Conservation (phyloP, 2,888 invertebrate species). For the Atethmia centrago region DNA sequence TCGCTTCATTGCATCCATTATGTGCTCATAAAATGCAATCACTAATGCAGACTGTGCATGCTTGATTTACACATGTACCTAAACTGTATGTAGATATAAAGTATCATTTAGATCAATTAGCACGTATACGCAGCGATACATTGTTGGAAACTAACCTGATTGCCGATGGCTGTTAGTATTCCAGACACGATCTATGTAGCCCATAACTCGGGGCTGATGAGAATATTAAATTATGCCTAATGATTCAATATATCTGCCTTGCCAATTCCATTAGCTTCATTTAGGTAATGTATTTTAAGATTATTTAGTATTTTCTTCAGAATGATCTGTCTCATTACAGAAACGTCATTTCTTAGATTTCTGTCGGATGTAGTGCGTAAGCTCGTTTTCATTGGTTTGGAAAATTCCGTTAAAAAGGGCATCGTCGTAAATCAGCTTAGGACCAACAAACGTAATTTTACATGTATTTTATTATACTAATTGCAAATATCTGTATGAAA, state of each 20-base stretch:
- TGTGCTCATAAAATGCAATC: conserved; percentile 4
- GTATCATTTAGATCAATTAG: conserved; percentile 25
- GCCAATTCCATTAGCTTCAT: conserved; percentile 15
- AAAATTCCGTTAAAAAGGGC: not conserved
- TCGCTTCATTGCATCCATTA: conserved; percentile 8
- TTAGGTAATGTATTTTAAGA: conserved; percentile 11
- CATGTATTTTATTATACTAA: too few species aligned
- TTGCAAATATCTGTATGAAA: too few species aligned
- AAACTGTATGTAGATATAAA: not conserved
- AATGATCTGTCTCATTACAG: not conserved
- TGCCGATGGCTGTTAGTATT: conserved; percentile 18
- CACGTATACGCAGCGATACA: conserved; percentile 15
- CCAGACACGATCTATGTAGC: conserved; percentile 1
- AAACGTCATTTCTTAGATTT: not conserved
- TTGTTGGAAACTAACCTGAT: conserved; percentile 24
- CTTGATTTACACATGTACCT: not conserved
- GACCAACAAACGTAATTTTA: too few species aligned
- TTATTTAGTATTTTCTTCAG: not conserved
- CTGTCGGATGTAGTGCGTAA: too few species aligned
- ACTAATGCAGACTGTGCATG: not conserved
- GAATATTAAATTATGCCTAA: conserved; percentile 37
- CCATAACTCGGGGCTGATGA: conserved; percentile 20
- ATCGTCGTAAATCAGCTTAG: too few species aligned
- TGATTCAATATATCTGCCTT: conserved; percentile 32
- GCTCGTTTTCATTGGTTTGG: not conserved